Percentiles rank a stretch among this genome's conserved stretches.
These are phyloP conservation scores for Eonycteris spelaea DNA, from an alignment of 2,113 vertebrate species.

Conservation along the genomic window DNA sequence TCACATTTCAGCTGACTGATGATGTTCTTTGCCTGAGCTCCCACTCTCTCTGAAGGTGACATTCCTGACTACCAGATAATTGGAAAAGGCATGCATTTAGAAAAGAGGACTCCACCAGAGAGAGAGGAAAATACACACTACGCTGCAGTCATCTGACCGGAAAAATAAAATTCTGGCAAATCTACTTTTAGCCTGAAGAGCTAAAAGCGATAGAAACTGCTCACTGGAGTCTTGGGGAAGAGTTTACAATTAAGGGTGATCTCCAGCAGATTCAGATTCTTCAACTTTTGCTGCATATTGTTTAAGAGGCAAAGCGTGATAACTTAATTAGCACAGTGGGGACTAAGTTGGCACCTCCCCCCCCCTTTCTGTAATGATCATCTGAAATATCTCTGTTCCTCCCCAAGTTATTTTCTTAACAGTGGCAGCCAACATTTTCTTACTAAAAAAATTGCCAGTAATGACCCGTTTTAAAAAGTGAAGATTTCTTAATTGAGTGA, in stretches of 20 bases:
- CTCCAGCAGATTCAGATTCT: not conserved
- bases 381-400: slow-evolving; percentile 31
- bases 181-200: not conserved
- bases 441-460: slow-evolving; percentile 17
- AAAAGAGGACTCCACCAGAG: not conserved
- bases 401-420: slow-evolving; percentile 39
- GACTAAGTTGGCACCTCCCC: not conserved
- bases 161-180: slow-evolving; percentile 48
- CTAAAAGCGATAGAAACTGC: not conserved
- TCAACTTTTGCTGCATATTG: not conserved
- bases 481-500: slow-evolving; percentile 29
- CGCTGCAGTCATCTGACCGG: not conserved
- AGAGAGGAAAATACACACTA: not conserved
- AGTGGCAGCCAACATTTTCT: slow-evolving; percentile 28
- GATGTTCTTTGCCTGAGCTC: not conserved
- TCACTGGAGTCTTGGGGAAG: not conserved
- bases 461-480: slow-evolving; percentile 38
- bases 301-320: not conserved
- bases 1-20: not conserved
- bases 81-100: not conserved
- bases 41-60: not conserved
- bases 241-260: slow-evolving; percentile 23
- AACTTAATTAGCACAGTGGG: slow-evolving; percentile 40
- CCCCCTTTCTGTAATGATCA: not conserved
- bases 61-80: not conserved